Evolutionary conservation across 2,113 vertebrate species (phyloP).

Genomic region (Polypterus bichir): DNA sequence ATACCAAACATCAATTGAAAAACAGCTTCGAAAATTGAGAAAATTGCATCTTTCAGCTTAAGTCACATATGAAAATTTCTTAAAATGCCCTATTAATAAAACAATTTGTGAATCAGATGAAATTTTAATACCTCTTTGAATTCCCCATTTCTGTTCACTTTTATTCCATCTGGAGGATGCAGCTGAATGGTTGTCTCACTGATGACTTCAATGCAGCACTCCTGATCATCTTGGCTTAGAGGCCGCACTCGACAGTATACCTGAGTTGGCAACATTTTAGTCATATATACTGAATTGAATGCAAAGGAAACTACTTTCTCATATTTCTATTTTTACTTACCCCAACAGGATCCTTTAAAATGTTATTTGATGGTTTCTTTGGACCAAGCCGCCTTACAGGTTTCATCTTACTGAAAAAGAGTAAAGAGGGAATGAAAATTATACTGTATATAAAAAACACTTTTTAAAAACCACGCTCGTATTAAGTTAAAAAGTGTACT

Average conservation of each 20-base stretch:
- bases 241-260: conserved; percentile 85
- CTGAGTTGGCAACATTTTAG: conserved; percentile 27
- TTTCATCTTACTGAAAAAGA: conserved; percentile 38
- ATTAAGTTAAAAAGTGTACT: no score
- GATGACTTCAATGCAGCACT: conserved; percentile 85
- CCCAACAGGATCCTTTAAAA: conserved; percentile 63
- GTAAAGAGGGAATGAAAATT: not conserved
- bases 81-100: not conserved
- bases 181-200: conserved; percentile 71
- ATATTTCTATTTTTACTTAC: conserved; percentile 36
- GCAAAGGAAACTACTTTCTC: not conserved
- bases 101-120: not conserved
- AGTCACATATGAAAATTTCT: not conserved
- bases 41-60: not conserved
- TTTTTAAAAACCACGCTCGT: no score
- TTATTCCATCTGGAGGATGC: conserved; percentile 74
- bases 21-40: no score
- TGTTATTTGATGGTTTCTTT: conserved; percentile 47
- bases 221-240: conserved; percentile 50
- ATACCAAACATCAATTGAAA: no score
- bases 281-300: not conserved
- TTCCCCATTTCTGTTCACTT: conserved; percentile 72
- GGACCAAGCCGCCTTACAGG: conserved; percentile 41
- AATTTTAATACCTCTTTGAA: conserved; percentile 69
- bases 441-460: no score